These are phyloP conservation scores for Epizoanthus illoricatus DNA, from an alignment of 92 coral and sea anemone genomes.

Conservation along the genomic window DNA sequence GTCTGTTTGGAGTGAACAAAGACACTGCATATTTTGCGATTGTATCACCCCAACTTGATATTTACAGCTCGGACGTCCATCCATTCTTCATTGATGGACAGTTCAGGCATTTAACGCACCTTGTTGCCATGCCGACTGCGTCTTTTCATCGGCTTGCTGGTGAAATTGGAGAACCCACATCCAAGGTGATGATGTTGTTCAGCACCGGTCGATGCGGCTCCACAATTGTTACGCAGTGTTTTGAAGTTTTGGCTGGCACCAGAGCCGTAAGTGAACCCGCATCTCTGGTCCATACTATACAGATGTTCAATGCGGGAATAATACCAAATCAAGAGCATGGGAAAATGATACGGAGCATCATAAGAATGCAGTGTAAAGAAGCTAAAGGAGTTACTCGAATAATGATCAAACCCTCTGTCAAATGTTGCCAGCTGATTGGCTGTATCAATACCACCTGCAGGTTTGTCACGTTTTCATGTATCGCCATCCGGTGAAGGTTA, in stretches of 20 bases:
- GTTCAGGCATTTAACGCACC: too few relatives aligned
- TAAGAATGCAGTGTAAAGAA: conserved; percentile 1
- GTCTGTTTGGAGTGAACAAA: too few relatives aligned
- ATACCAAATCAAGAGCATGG: not conserved
- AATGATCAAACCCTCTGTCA: not conserved
- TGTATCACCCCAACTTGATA: too few relatives aligned
- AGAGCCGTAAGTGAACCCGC: not conserved
- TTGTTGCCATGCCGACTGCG: too few relatives aligned
- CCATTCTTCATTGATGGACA: too few relatives aligned
- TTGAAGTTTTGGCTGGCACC: conserved; percentile 3
- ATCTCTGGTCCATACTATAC: not conserved
- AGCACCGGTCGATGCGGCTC: conserved; percentile 23
- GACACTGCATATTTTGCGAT: too few relatives aligned
- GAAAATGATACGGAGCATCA: not conserved
- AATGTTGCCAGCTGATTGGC: too few relatives aligned
- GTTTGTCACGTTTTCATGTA: not conserved
- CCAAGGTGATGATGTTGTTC: not conserved
- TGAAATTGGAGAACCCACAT: not conserved
- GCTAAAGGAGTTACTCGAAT: not conserved
- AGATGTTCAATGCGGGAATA: not conserved
- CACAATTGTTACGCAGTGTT: conserved; percentile 4
- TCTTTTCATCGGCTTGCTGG: too few relatives aligned
- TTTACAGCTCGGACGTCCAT: too few relatives aligned
- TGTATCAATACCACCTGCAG: not conserved
- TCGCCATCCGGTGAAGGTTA: not conserved